phyloP scores from a whole-genome alignment of 2,113 vertebrate species.

The Clarias magur region DNA sequence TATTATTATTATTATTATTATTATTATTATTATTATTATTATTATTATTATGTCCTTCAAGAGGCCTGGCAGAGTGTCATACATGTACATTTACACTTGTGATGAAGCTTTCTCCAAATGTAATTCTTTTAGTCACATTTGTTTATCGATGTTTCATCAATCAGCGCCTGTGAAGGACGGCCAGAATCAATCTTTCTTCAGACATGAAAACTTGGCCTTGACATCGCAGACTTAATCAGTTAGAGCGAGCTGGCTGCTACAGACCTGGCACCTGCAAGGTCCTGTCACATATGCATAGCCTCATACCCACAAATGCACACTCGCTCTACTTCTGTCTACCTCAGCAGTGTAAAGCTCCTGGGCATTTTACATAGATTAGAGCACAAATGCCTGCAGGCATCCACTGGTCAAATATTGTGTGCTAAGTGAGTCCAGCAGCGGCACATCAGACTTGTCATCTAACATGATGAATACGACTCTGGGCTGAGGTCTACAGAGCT shows the following conservation, averaged over 20 bases:
- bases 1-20: not conserved
- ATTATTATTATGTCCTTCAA: not conserved
- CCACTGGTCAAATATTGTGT: slow-evolving; percentile 38
- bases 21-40: not conserved
- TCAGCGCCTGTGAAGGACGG: slow-evolving; percentile 41
- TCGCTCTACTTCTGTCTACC: slow-evolving; percentile 15
- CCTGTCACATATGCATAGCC: not conserved
- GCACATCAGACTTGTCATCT: slow-evolving; percentile 23
- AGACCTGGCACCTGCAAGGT: slow-evolving; percentile 32
- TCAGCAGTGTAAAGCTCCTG: slow-evolving; percentile 48
- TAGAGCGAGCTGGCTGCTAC: slow-evolving; percentile 38
- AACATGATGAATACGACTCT: slow-evolving; percentile 3
- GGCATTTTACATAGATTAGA: slow-evolving; percentile 55
- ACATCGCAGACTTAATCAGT: slow-evolving; percentile 52
- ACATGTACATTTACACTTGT: not conserved
- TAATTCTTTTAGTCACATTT: slow-evolving; percentile 30
- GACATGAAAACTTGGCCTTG: slow-evolving; percentile 43
- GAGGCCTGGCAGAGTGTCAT: not conserved
- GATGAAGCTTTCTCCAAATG: not conserved
- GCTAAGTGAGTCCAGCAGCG: slow-evolving; percentile 32
- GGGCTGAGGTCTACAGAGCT: not conserved
- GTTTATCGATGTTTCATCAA: slow-evolving; percentile 36
- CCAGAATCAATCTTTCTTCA: slow-evolving; percentile 49
- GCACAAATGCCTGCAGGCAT: slow-evolving; percentile 40
- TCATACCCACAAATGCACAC: not conserved